These are phyloP conservation scores for Chaetogeoica ovagalla DNA, from an alignment of 2,888 invertebrate species.

Conservation along the genomic window DNA sequence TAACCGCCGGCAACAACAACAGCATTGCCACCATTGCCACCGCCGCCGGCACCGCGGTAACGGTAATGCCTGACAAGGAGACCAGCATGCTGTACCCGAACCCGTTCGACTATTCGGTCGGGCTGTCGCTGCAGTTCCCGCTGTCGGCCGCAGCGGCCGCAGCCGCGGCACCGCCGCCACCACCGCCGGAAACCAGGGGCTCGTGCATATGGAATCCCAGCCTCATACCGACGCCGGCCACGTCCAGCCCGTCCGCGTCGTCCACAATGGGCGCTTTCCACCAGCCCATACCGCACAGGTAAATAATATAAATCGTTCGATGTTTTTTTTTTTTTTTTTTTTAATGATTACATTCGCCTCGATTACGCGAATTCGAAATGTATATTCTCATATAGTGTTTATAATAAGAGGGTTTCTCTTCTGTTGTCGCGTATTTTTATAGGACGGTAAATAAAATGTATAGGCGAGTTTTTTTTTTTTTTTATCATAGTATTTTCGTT, in stretches of 20 bases:
- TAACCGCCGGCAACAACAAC: background rate
- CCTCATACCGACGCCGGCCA: conserved; percentile 47
- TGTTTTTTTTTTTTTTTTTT: no score
- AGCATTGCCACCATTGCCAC: no score
- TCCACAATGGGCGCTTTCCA: conserved; percentile 46
- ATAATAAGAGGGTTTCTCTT: no score
- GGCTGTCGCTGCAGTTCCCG: conserved; percentile 49
- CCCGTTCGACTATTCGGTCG: conserved; percentile 46
- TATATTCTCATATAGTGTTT: no score
- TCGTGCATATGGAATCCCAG: conserved; percentile 51
- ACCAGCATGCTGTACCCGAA: conserved; percentile 50
- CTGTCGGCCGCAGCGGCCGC: conserved; percentile 44
- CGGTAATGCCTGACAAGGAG: conserved; percentile 47
- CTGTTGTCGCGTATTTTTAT: no score
- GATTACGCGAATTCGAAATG: no score
- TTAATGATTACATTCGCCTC: no score
- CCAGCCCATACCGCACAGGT: conserved; percentile 50
- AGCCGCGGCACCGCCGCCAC: conserved; percentile 33
- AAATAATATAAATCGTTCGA: background rate
- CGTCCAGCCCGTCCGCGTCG: conserved; percentile 41
- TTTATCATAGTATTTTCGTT: no score
- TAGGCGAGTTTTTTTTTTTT: no score
- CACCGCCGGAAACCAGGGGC: conserved; percentile 44
- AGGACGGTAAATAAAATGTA: no score
- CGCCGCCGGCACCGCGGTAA: background rate